Conservation (phyloP, 2,113 vertebrate species). For the Semnornis frantzii region DNA sequence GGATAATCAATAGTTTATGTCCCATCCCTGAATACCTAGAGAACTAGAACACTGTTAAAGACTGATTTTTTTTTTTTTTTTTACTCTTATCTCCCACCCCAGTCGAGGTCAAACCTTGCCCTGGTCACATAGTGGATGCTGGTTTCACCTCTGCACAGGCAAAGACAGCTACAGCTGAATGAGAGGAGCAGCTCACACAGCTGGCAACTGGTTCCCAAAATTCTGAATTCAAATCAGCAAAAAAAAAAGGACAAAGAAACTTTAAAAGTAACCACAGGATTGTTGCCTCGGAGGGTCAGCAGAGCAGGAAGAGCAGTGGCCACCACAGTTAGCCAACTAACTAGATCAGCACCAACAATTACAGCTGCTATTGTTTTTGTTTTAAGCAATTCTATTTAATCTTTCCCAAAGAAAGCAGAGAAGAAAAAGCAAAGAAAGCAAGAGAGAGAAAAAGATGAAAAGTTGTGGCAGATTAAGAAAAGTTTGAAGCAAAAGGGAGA, state of each 20-base stretch:
- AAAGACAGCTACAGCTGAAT: rapidly evolving
- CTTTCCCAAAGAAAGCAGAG: not conserved
- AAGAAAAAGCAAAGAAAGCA: not conserved
- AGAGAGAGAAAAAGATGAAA: not conserved
- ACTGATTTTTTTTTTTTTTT: too few species aligned
- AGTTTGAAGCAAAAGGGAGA: not conserved
- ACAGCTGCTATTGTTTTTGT: not conserved
- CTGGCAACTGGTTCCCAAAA: not conserved
- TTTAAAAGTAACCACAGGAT: not conserved
- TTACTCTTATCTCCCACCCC: not conserved
- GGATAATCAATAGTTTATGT: not conserved
- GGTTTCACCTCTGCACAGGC: not conserved
- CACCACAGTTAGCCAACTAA: not conserved
- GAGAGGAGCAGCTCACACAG: not conserved
- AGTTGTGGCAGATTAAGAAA: not conserved
- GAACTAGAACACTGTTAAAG: not conserved
- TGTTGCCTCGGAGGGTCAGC: not conserved
- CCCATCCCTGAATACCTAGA: not conserved
- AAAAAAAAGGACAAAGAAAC: not conserved
- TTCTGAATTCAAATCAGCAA: not conserved
- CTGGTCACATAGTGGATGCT: not conserved
- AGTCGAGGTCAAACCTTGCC: not conserved
- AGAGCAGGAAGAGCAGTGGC: not conserved
- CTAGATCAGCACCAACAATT: rapidly evolving
- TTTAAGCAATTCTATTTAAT: not conserved